Evolutionary conservation across 2,113 vertebrate species (phyloP), one percentile per base, ranked within the genome.

Genomic region (Polypterus bichir): DNA sequence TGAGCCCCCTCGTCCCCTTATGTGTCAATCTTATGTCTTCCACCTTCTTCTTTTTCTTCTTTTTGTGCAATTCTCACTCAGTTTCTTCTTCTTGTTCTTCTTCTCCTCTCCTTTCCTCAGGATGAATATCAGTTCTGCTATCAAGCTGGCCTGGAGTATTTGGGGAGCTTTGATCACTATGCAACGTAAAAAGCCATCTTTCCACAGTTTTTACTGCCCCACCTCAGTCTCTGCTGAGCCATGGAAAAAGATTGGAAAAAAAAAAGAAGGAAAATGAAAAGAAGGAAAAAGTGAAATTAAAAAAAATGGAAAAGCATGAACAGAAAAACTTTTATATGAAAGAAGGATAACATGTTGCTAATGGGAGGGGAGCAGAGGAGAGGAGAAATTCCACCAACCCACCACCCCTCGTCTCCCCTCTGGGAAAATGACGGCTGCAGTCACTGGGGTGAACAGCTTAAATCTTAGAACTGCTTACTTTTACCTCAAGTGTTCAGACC

Each of bases 111-210:
- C 1, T 47, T n/a, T 49, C 47, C 9, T 0, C 84, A 99, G 95
- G 96, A 99, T 2, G 93, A 99, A 66, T 98, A 99, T 79, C 96
- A 98, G 84, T 97, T 99, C 83, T 97, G 95, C 73, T 99, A 98
- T 71, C 95, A 97, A 71, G 96, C 96, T 3, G 93, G 89, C 53
- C 86, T 98, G 80, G 96, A 99, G 72, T 99, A 99, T 77, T 88
- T 99, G 76, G 96, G 96, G 71, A 99, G 96, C 81, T 99, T 99
- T 80, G 95, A 99, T 88, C 96, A 99, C 93, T 99, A 99, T 97
- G 96, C 96, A 94, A 98, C 94, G 86, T 99, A 97, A 97, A 88
- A 95, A 93, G 91, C 90, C 91, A 94, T 92, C 76, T 74, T 69
- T 67, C 73, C 77, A 70, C 81, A 73, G 82, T 78, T 77, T 83